phyloP scores from a whole-genome alignment of 2,113 vertebrate species.

The Gasterosteus aculeatus region DNA sequence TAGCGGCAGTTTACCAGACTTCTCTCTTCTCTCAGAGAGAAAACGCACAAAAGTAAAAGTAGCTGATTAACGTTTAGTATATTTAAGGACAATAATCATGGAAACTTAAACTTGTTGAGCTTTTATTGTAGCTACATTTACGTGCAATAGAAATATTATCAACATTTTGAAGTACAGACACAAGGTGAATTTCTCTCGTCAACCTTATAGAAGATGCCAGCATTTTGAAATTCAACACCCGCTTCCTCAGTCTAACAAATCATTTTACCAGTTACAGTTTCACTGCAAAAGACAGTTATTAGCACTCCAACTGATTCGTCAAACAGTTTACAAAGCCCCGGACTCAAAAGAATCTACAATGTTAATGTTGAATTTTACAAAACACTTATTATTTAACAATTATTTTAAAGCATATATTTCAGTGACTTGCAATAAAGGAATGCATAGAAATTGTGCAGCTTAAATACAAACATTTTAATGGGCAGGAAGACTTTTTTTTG shows the following conservation, averaged over 20 bases:
- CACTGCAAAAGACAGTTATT: conserved; percentile 25
- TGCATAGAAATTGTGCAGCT: conserved; percentile 59
- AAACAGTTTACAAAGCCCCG: conserved; percentile 30
- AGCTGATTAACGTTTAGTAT: background rate
- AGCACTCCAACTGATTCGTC: conserved; percentile 48
- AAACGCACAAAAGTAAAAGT: conserved; percentile 3
- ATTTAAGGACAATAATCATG: background rate
- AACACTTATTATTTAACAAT: conserved; percentile 22
- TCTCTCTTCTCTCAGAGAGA: background rate
- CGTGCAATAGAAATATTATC: conserved; percentile 24
- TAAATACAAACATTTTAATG: conserved; percentile 18
- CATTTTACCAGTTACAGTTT: conserved; percentile 25
- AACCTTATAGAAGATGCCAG: conserved; percentile 17
- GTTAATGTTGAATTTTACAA: conserved; percentile 41
- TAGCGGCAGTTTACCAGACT: background rate
- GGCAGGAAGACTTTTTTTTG: conserved; percentile 13
- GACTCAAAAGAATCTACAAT: conserved; percentile 28
- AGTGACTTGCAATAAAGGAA: conserved; percentile 31
- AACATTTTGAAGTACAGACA: conserved; percentile 25
- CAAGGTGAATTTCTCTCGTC: conserved; percentile 18
- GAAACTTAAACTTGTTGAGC: conserved; percentile 22
- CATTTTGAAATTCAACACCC: background rate
- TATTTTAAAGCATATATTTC: conserved; percentile 53
- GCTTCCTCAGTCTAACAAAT: conserved; percentile 20
- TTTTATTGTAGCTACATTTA: conserved; percentile 45